Evolutionary conservation across 1,140 invertebrate species (phyloP).

Genomic region (Drosophila busckii): DNA sequence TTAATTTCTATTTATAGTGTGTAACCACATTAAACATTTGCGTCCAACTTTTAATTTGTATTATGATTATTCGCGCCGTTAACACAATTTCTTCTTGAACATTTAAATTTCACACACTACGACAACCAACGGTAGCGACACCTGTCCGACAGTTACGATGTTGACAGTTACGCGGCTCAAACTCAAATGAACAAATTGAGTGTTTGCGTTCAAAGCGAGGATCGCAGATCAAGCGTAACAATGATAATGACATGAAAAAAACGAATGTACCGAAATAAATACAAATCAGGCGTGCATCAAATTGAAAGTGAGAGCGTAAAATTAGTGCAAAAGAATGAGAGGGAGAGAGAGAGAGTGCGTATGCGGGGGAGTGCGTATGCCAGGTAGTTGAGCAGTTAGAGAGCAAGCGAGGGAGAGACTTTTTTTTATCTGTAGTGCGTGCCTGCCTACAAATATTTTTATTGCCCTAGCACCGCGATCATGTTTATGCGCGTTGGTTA

Average conservation of each 20-base stretch:
- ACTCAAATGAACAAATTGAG: conserved; percentile 48
- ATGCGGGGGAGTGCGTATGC: background rate
- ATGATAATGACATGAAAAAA: conserved; percentile 28
- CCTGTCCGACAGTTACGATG: conserved; percentile 35
- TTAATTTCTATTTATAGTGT: conserved; percentile 39
- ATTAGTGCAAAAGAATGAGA: conserved; percentile 4
- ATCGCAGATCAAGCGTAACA: conserved; percentile 44
- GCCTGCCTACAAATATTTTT: conserved; percentile 5
- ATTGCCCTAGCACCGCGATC: background rate
- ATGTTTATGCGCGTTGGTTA: conserved; percentile 19
- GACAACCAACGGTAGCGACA: conserved; percentile 32
- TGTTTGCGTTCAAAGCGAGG: conserved; percentile 36
- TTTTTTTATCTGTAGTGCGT: conserved; percentile 36
- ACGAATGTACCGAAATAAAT: conserved; percentile 33
- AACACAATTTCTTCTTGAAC: conserved; percentile 17
- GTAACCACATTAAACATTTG: conserved; percentile 1
- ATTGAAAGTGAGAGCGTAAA: conserved; percentile 59
- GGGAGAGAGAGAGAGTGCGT: background rate
- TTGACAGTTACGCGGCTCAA: conserved; percentile 48
- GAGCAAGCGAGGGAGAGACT: conserved; percentile 14
- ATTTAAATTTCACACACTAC: conserved; percentile 42
- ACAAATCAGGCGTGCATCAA: conserved; percentile 21
- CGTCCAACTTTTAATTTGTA: conserved; percentile 12
- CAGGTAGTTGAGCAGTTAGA: too few relatives aligned
- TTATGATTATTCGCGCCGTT: conserved; percentile 19